Base-by-base conservation (phyloP, 2,888 invertebrate genomes). In the Ectobius pallidus region DNA sequence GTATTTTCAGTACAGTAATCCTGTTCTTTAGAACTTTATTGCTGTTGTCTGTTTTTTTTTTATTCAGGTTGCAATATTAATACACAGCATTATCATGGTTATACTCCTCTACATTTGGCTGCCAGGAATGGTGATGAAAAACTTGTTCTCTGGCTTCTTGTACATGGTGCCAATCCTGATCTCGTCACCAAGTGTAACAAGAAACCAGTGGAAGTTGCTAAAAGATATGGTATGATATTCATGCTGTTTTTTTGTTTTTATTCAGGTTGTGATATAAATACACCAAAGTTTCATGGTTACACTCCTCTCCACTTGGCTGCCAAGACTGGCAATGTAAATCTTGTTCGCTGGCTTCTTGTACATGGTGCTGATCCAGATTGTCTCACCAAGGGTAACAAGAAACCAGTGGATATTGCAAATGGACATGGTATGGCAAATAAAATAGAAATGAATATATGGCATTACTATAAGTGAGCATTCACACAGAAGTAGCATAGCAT, bases 301-400 rank as follows among this genome's bases (percentile, higher is more conserved):
- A 74, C 69, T 44, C 63, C 72, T 49, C 63, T 74, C 7, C 74
- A 74, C 42, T n/a, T 63, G 14, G 74, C 74, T 3, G 71, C 74
- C 27, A 61, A 44, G 34, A 16, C 30, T 27, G 74, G 74, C 11
- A 61, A 69, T 22, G n/a, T 14, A 1, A 46, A 52, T 2, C 46
- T 72, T 20, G 55, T 72, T n/a, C 44, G 55, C 2, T 74, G 74
- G 71, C 44, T 74, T 62, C 49, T 74, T 1, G 42, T n/a, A 16
- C 71, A 69, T 30, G 72, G 69, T 0, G 74, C 74, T 3, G 61
- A 69, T 34, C 61, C 74, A 18, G 27, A 42, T 2, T 30, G 34
- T 2, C 20, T 46, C 7, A 63, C 71, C 11, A 18, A 25, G 18
- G 44, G 67, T 27, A 70, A 65, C 1, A 27, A 22, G 52, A 61